Conservation (phyloP, 2,888 invertebrate genomes). For the Trichogramma dendrolimi region DNA sequence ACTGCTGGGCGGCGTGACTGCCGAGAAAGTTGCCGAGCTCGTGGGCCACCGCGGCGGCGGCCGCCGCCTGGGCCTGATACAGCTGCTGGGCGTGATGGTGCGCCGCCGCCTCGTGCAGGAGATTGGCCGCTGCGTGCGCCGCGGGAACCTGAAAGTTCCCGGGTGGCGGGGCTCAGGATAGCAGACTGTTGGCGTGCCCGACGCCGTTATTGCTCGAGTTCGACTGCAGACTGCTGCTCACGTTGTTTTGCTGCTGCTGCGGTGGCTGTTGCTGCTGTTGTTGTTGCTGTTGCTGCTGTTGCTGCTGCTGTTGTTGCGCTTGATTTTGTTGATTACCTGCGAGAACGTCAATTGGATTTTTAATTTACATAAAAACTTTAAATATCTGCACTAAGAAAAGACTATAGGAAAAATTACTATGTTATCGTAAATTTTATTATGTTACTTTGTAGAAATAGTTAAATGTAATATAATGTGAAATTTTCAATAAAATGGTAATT, state of each 20-base stretch:
- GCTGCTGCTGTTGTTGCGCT: slow-evolving; percentile 43
- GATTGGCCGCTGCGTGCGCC: slow-evolving; percentile 41
- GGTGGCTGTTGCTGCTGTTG: slow-evolving; percentile 44
- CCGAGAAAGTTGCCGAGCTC: slow-evolving; percentile 46
- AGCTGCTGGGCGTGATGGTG: slow-evolving; percentile 40
- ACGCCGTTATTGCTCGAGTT: slow-evolving; percentile 38
- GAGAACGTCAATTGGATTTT: slow-evolving; percentile 6
- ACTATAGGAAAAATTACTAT: too few species aligned
- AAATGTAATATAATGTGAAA: background rate
- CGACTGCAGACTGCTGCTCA: slow-evolving; percentile 7
- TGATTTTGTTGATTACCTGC: slow-evolving; percentile 47
- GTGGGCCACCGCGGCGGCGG: slow-evolving; percentile 34
- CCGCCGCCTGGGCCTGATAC: slow-evolving; percentile 15
- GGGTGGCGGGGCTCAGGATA: slow-evolving; percentile 54
- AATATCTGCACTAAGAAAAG: too few species aligned
- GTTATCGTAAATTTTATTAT: background rate
- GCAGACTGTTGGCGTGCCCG: slow-evolving; percentile 48
- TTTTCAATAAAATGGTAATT: background rate
- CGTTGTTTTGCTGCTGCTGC: slow-evolving; percentile 2
- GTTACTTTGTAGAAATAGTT: background rate
- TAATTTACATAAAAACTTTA: too few species aligned
- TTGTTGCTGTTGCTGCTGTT: slow-evolving; percentile 43
- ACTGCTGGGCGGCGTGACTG: slow-evolving; percentile 37
- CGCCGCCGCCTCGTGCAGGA: slow-evolving; percentile 41
- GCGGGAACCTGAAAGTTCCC: slow-evolving; percentile 53